Conservation (phyloP, 2,888 invertebrate species). For the Hylaea fasciaria region DNA sequence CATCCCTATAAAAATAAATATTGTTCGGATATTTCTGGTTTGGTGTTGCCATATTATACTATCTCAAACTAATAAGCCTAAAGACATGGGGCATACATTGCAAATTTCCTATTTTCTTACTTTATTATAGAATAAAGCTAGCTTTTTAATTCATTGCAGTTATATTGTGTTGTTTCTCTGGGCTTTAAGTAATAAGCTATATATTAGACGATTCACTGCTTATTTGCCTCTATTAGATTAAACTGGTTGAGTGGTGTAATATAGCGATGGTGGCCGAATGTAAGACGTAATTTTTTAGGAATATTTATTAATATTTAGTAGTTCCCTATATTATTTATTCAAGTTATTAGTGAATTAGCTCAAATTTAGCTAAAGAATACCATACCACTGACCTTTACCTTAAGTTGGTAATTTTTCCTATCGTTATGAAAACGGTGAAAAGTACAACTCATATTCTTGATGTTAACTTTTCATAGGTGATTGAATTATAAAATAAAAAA, state of each 20-base stretch:
- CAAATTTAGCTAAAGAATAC: slow-evolving; percentile 2
- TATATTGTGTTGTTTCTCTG: no score
- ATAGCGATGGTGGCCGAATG: background rate
- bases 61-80: background rate
- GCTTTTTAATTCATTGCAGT: no score
- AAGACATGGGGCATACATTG: background rate
- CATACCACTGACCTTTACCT: slow-evolving; percentile 13
- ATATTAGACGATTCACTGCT: no score
- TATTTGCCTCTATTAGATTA: background rate
- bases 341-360: slow-evolving; percentile 17
- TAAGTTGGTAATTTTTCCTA: slow-evolving; percentile 24
- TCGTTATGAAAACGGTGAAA: slow-evolving; percentile 30
- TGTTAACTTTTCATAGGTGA: slow-evolving; percentile 54
- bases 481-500: slow-evolving; percentile 57
- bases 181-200: no score
- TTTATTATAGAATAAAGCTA: no score
- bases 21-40: slow-evolving; percentile 5
- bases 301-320: slow-evolving; percentile 14
- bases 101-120: background rate
- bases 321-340: slow-evolving; percentile 23
- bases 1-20: slow-evolving; percentile 1
- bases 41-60: slow-evolving; percentile 7
- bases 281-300: background rate
- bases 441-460: slow-evolving; percentile 69
- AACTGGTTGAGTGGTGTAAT: no score